Evolutionary conservation across 2,888 invertebrate genomes (phyloP).

Genomic region (Scrobipalpa atriplicella): DNA sequence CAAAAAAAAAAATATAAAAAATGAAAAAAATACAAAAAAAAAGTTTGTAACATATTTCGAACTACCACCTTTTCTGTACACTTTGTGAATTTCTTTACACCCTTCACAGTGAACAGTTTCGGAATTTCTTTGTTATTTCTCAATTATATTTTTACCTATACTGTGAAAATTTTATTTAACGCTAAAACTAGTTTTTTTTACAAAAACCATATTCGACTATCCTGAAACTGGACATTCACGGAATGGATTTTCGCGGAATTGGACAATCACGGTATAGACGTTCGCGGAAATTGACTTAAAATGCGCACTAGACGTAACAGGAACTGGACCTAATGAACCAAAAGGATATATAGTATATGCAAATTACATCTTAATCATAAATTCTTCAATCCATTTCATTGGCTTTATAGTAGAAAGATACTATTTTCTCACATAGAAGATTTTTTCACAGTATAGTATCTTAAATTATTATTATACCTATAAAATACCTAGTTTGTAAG

Average conservation of each 20-base stretch:
- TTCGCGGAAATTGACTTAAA: no score
- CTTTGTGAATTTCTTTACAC: conserved; percentile 34
- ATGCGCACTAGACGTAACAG: no score
- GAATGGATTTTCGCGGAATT: no score
- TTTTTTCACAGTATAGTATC: conserved; percentile 29
- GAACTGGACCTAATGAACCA: no score
- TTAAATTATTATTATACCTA: conserved; percentile 8
- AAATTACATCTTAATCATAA: no score
- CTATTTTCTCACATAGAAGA: neutral
- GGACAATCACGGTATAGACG: no score
- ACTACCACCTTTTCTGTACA: conserved; percentile 42
- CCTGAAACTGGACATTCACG: no score
- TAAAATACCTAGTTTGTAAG: conserved; percentile 3
- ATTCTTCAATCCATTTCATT: no score
- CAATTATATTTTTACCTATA: conserved; percentile 20
- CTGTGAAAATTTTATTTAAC: conserved; percentile 18
- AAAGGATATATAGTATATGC: no score
- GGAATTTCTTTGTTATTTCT: conserved; percentile 36
- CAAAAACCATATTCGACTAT: no score
- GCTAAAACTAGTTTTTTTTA: no score
- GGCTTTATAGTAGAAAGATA: no score
- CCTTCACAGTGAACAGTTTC: conserved; percentile 31
- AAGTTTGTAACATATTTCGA: conserved; percentile 61
- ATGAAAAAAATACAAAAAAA: conserved; percentile 39
- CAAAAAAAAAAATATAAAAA: conserved; percentile 49